Conservation (phyloP, 1,140 invertebrate species). For the Gryllus bimaculatus region DNA sequence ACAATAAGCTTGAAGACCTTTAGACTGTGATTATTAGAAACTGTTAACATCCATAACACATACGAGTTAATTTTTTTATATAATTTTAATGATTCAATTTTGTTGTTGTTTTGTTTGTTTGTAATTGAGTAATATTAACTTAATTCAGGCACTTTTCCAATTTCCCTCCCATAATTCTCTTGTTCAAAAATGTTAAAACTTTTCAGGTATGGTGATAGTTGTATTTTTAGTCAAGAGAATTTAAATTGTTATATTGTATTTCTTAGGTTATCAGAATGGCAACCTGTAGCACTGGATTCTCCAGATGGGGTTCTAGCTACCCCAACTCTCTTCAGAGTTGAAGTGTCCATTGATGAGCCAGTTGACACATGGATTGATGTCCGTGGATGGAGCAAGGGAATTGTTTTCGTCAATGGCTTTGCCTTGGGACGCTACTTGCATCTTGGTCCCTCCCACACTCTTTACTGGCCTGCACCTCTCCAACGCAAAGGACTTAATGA, state of each 20-base stretch:
- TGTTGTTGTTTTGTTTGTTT: too few relatives aligned
- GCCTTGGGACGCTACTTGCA: conserved; percentile 48
- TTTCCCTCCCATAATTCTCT: too few relatives aligned
- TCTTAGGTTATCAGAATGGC: conserved; percentile 24
- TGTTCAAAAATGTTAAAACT: too few relatives aligned
- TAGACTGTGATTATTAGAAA: too few relatives aligned
- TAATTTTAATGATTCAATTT: too few relatives aligned
- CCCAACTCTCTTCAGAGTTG: conserved; percentile 30
- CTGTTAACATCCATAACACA: too few relatives aligned
- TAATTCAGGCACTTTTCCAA: too few relatives aligned
- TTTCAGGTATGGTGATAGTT: neutral
- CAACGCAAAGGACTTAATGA: conserved; percentile 42
- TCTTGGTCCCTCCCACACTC: conserved; percentile 45
- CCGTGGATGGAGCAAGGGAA: conserved; percentile 42
- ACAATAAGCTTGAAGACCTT: too few relatives aligned
- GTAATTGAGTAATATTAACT: too few relatives aligned
- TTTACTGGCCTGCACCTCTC: conserved; percentile 49
- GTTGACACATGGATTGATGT: conserved; percentile 37
- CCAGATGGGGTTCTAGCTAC: conserved; percentile 15
- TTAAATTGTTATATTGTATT: neutral
- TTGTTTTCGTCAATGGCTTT: conserved; percentile 55
- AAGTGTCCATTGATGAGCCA: conserved; percentile 28
- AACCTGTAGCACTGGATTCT: neutral
- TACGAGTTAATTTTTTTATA: too few relatives aligned
- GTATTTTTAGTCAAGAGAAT: neutral